Conservation (phyloP, 2,113 vertebrate species). For the Patagioenas fasciata region DNA sequence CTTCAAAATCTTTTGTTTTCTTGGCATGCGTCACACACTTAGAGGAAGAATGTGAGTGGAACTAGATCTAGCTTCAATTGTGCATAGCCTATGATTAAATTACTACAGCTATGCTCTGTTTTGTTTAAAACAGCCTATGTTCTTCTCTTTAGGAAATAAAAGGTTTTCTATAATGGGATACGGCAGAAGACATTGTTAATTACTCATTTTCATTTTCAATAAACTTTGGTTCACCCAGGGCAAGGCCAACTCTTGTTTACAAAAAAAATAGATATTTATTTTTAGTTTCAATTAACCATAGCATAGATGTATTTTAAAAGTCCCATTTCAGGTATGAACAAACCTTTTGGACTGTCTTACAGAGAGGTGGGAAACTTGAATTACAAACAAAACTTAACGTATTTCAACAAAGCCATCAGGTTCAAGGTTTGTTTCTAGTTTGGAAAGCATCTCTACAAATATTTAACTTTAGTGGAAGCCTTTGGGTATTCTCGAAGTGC, state of each 20-base stretch:
- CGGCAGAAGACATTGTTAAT: slow-evolving; percentile 31
- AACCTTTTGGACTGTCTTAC: not conserved
- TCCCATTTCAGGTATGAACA: not conserved
- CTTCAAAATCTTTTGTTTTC: slow-evolving; percentile 7
- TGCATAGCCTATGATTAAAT: not conserved
- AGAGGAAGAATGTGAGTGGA: not conserved
- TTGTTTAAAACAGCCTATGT: slow-evolving; percentile 20
- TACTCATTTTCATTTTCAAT: slow-evolving; percentile 46
- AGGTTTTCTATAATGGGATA: slow-evolving; percentile 13
- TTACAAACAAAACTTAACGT: not conserved
- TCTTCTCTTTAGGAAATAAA: slow-evolving; percentile 13
- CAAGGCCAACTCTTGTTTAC: not conserved
- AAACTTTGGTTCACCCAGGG: not conserved
- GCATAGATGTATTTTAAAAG: not conserved
- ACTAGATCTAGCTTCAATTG: not conserved
- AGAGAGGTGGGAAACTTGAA: not conserved
- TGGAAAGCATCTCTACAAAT: not conserved
- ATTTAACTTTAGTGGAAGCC: not conserved
- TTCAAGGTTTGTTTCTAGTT: not conserved
- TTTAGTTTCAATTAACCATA: slow-evolving; percentile 7
- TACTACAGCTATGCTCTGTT: not conserved
- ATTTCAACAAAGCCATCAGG: not conserved
- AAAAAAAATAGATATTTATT: not conserved
- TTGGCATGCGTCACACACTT: not conserved
- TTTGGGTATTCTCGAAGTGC: not conserved